Percentiles rank a stretch among this genome's conserved stretches.
These are phyloP conservation scores for Anticlea derivata DNA, from an alignment of 2,888 invertebrate species.

Conservation along the genomic window DNA sequence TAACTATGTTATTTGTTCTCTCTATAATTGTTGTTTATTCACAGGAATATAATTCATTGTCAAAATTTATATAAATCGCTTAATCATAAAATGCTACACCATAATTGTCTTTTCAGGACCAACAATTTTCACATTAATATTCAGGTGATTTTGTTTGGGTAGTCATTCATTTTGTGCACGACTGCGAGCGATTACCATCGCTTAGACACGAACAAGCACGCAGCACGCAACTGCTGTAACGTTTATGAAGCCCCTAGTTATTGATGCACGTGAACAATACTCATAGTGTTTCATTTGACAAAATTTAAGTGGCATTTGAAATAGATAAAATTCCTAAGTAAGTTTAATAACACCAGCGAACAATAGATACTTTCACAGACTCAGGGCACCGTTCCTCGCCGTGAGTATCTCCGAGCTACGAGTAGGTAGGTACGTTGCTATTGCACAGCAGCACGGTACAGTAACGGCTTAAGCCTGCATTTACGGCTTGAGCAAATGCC, in stretches of 20 bases:
- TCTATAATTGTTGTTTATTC: too few relatives aligned
- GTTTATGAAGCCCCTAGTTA: too few relatives aligned
- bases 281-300: too few relatives aligned
- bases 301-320: too few relatives aligned
- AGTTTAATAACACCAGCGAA: background rate
- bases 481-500: constrained; percentile 4
- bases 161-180: constrained; percentile 8
- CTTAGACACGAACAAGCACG: constrained; percentile 4
- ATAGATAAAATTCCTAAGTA: too few relatives aligned
- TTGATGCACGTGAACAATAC: too few relatives aligned
- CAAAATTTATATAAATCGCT: constrained; percentile 8
- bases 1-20: too few relatives aligned
- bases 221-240: background rate
- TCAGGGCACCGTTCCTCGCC: background rate
- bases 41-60: too few relatives aligned
- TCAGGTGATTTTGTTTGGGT: constrained; percentile 16
- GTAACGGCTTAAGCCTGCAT: constrained; percentile 6
- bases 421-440: background rate
- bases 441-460: background rate
- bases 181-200: background rate
- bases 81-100: constrained; percentile 10
- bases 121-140: constrained; percentile 15
- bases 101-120: constrained; percentile 11
- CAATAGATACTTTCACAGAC: background rate
- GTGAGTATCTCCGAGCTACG: too few relatives aligned